Evolutionary conservation across 2,888 invertebrate genomes (phyloP).

Genomic region (Aleiodes testaceus): DNA sequence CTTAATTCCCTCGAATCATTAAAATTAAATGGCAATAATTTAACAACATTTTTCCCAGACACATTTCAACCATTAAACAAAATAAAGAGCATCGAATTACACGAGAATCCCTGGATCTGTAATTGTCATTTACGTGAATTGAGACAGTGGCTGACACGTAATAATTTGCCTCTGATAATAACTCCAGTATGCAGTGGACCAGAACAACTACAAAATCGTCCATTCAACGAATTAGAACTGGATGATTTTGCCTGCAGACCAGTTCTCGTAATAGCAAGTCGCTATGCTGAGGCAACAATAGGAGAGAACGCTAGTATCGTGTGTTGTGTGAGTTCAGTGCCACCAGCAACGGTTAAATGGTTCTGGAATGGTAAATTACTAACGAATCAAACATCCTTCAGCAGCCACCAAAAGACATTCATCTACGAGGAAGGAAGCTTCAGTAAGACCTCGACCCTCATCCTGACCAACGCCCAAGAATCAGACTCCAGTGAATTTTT

Average conservation of each 20-base stretch:
- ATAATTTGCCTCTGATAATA: conserved; percentile 84
- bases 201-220: conserved; percentile 80
- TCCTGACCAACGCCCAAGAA: conserved; percentile 88
- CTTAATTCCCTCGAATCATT: conserved; percentile 84
- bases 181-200: conserved; percentile 86
- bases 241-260: conserved; percentile 92
- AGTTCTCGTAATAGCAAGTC: conserved; percentile 83
- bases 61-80: conserved; percentile 84
- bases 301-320: conserved; percentile 90
- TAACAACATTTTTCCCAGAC: conserved; percentile 82
- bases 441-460: conserved; percentile 84
- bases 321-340: conserved; percentile 87
- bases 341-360: conserved; percentile 88
- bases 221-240: conserved; percentile 83
- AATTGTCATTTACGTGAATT: conserved; percentile 88
- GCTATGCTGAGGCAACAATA: conserved; percentile 84
- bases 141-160: conserved; percentile 86
- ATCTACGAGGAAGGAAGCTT: conserved; percentile 85
- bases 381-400: conserved; percentile 85
- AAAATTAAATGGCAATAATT: conserved; percentile 86
- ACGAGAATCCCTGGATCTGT: conserved; percentile 92
- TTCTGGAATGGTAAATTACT: conserved; percentile 88
- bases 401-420: conserved; percentile 83
- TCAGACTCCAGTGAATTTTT: conserved; percentile 89
- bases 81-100: conserved; percentile 86